Evolutionary conservation across 1,140 invertebrate species (phyloP), one percentile per base, ranked within the genome.

Genomic region (Cydia strobilella): DNA sequence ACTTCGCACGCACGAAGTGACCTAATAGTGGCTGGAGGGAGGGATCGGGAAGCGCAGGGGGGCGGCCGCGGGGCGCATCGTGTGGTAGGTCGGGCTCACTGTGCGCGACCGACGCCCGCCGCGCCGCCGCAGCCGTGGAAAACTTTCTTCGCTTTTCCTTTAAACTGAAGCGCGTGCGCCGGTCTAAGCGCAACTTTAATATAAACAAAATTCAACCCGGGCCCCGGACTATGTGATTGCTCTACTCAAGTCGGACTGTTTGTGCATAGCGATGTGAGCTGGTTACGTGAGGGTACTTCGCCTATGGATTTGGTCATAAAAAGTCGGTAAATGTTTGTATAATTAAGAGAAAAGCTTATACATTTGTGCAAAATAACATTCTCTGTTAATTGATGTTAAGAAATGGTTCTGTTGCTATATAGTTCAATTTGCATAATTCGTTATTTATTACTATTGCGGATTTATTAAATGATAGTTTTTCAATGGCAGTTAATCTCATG

Each of bases 131-230:
- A 80, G 80, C 72, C 85, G 81, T 89, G 89, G 87, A 90, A 91
- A 92, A 93, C 90, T 91, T 91, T 93, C 91, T 91, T 91, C 85
- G 85, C 89, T 90, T 90, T 92, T 91, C 90, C 88, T 84, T 85
- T 88, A 84, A 85, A 84, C 82, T 79, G 73, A 80, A 77, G 75
- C 79, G 77, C 76, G 77, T 82, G 80, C 80, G 82, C 77, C 79
- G 59, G 48, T 20, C 48, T 12, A 12, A 72, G 18, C 72, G 23
- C 78, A 77, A 77, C 73, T 75, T 73, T 75, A 23, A 81, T 80
- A 74, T 15, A 51, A 42, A 45, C 39, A 18, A 54, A 31, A 23
- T 71, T 31, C 54, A 65, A 48, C 54, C 48, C 69, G 35, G 66
- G 59, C 72, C 62, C 77, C 78, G 79, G 76, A 82, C 81, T 80